Evolutionary conservation across 2,888 invertebrate species (phyloP), one percentile per base, ranked within the genome.

Genomic region (Hydroisotoma schaefferi): DNA sequence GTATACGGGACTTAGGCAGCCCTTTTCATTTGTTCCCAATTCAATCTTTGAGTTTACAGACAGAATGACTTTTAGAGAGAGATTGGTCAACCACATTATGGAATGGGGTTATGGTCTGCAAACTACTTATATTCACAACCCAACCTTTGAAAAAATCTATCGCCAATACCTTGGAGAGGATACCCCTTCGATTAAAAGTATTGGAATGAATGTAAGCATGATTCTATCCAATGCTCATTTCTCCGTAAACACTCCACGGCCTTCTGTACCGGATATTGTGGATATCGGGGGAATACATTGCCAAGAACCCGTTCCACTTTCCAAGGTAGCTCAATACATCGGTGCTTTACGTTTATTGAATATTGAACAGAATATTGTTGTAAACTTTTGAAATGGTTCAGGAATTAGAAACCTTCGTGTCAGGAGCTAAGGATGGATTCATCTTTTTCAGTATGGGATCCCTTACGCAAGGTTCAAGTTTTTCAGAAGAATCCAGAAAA

Each of bases 381-480:
- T n/a, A n/a, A n/a, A n/a, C 8, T 33, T 33, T 33, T 33, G 33
- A 10, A 8, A 10, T 33, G 15, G 8, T 33, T 33, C 5, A 66
- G 63, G 57, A 59, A 48, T 25, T 67, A 12, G 58, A 58, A n/a
- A 48, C 54, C 15, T 62, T 67, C 44, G 44, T 66, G 37, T 44
- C 51, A 69, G 81, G 81, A 54, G 83, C 87, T 0, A 74, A 79
- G 22, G 77, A 85, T 29, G 90, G 90, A 3, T 90, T 90, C 74
- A 84, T 90, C 59, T 90, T 86, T 76, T 87, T 90, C 12, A 89
- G 88, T 37, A 89, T 90, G 88, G 90, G 90, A 0, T 89, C 90
- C 0, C 88, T 89, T 1, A 88, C 90, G 0, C 83, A 85, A 70
- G 87, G 88, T 0, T 84, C 85, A 25, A 87, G 86, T 71, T 88